These are phyloP conservation scores for Mycalesis mineus DNA, from an alignment of 2,888 invertebrate species.

Conservation along the genomic window DNA sequence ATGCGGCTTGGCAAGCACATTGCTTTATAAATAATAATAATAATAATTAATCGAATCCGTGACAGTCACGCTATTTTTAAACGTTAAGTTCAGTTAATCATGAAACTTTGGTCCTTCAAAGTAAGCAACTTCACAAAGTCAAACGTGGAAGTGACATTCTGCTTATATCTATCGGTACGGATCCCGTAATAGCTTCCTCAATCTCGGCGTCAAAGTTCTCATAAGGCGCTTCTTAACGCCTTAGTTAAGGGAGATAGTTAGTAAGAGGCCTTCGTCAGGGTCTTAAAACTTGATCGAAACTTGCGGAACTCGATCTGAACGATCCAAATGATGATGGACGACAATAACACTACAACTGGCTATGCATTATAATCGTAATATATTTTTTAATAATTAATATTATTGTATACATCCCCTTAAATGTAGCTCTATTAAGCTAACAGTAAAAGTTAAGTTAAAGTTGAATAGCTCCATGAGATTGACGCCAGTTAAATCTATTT, in stretches of 20 bases:
- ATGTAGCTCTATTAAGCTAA: too few species aligned
- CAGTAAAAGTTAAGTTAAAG: too few species aligned
- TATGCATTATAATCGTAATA: constrained; percentile 68
- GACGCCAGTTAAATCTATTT: too few species aligned
- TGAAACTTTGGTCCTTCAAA: constrained; percentile 67
- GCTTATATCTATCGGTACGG: constrained; percentile 75
- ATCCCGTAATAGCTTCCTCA: constrained; percentile 76
- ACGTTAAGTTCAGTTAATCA: constrained; percentile 37
- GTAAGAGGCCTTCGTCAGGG: constrained; percentile 71
- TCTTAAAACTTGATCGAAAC: constrained; percentile 73
- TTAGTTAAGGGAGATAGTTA: constrained; percentile 76
- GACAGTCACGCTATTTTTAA: constrained; percentile 40
- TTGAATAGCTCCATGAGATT: too few species aligned
- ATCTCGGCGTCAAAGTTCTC: constrained; percentile 77
- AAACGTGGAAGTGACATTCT: constrained; percentile 74
- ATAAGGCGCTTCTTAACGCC: constrained; percentile 77
- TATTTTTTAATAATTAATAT: too few species aligned
- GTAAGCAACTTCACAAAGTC: constrained; percentile 73
- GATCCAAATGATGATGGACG: constrained; percentile 51
- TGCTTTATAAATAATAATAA: too few species aligned
- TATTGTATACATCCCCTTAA: too few species aligned
- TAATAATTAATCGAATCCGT: constrained; percentile 29
- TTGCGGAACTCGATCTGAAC: constrained; percentile 71
- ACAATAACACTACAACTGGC: constrained; percentile 63
- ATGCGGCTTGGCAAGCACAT: too few species aligned